These are phyloP conservation scores for Myripristis murdjan DNA, from an alignment of 2,797 vertebrate species.

Conservation along the genomic window DNA sequence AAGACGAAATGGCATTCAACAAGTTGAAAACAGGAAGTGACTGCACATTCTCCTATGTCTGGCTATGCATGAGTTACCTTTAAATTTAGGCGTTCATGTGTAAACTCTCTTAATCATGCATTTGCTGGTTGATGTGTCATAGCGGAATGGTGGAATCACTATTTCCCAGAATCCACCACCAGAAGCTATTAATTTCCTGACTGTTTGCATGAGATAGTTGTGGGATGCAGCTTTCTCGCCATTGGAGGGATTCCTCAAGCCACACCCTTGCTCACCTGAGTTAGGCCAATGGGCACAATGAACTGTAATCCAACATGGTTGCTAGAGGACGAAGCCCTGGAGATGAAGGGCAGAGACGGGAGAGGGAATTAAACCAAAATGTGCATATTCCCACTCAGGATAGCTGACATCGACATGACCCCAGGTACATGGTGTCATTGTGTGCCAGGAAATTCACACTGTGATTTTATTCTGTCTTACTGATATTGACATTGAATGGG, in stretches of 20 bases:
- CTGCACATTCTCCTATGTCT: no score
- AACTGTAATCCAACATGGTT: slow-evolving; percentile 60
- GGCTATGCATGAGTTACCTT: no score
- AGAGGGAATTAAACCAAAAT: slow-evolving; percentile 5
- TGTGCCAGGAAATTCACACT: neutral
- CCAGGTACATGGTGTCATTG: neutral
- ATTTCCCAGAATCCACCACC: slow-evolving; percentile 56
- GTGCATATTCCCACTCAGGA: slow-evolving; percentile 14
- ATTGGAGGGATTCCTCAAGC: slow-evolving; percentile 27
- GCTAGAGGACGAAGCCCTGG: slow-evolving; percentile 54
- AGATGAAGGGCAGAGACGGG: slow-evolving; percentile 51
- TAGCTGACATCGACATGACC: neutral
- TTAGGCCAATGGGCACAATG: no score
- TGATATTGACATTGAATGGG: neutral
- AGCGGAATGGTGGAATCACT: slow-evolving; percentile 37
- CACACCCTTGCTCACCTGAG: no score
- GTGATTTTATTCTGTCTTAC: slow-evolving; percentile 11
- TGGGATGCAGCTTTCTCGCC: slow-evolving; percentile 8
- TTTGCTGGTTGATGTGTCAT: neutral
- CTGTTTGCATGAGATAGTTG: slow-evolving; percentile 57
- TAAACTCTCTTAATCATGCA: no score
- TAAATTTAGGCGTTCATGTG: no score
- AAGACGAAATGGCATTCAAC: slow-evolving; percentile 30
- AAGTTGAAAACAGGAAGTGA: slow-evolving; percentile 18
- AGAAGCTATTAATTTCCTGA: slow-evolving; percentile 55